A percentile compares a stretch with the other conserved stretches of the same genome.
phyloP scores from a whole-genome alignment of 1,140 invertebrate species.

The Drosophila kanapiae region DNA sequence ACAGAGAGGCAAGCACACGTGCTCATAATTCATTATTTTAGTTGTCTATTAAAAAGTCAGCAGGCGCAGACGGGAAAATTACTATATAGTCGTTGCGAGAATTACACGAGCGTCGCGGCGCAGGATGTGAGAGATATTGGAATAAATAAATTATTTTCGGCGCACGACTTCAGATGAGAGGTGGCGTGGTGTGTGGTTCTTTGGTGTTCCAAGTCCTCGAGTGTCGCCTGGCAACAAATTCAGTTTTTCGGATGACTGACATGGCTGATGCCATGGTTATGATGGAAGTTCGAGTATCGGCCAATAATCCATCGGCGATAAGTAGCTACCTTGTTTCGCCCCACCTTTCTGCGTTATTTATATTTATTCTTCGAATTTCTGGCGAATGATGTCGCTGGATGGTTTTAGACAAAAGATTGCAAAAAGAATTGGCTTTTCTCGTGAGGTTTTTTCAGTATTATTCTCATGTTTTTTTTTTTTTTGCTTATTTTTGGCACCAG shows the following conservation, averaged over 20 bases:
- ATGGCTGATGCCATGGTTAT: constrained; percentile 53
- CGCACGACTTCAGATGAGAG: constrained; percentile 57
- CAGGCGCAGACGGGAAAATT: constrained; percentile 42
- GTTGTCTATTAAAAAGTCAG: constrained; percentile 54
- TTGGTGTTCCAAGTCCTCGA: not conserved
- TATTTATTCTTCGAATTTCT: constrained; percentile 58
- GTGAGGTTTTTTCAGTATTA: constrained; percentile 49
- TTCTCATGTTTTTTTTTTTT: constrained; percentile 8
- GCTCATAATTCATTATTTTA: constrained; percentile 52
- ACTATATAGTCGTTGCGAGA: constrained; percentile 17
- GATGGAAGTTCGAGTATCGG: constrained; percentile 39
- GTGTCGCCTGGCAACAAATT: constrained; percentile 48
- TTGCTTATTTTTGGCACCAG: constrained; percentile 41
- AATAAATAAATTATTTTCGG: constrained; percentile 78
- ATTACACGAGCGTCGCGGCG: constrained; percentile 36
- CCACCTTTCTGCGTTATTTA: constrained; percentile 43
- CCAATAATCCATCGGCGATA: constrained; percentile 45
- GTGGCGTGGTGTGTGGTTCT: not conserved
- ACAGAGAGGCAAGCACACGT: constrained; percentile 14
- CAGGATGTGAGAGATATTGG: constrained; percentile 35
- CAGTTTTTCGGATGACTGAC: constrained; percentile 26
- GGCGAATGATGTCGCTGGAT: constrained; percentile 64
- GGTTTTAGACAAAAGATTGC: constrained; percentile 63
- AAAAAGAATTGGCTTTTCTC: constrained; percentile 55
- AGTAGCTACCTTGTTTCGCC: constrained; percentile 21